These are phyloP conservation scores for Oophaga sylvatica DNA, from an alignment of 2,797 vertebrate genomes.

Conservation along the genomic window DNA sequence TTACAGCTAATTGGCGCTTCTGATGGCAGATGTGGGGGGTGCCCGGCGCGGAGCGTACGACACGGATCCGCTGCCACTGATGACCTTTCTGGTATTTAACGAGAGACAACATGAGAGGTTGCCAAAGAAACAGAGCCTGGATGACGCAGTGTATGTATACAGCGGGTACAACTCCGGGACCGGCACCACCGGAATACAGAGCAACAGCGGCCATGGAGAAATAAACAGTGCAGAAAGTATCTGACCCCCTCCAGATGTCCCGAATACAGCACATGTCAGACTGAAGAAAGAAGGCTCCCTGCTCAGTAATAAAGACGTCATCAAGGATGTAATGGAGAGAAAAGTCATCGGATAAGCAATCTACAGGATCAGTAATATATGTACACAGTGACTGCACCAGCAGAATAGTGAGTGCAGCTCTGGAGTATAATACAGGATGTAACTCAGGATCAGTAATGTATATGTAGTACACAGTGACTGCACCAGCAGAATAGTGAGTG, in stretches of 20 bases:
- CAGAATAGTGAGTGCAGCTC: too few relatives aligned
- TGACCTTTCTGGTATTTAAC: conserved; percentile 3
- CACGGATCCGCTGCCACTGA: background rate
- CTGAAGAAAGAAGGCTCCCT: background rate
- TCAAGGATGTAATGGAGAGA: background rate
- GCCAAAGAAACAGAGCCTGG: conserved; percentile 9
- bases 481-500: too few relatives aligned
- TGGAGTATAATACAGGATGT: too few relatives aligned
- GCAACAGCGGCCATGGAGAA: background rate
- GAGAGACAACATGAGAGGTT: background rate
- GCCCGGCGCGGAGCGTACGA: background rate
- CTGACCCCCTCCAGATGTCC: background rate
- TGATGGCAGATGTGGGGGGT: background rate
- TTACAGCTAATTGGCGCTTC: background rate
- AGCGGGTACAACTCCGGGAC: background rate
- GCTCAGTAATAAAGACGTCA: background rate
- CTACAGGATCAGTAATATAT: too few relatives aligned
- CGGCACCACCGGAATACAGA: background rate
- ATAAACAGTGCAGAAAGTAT: background rate
- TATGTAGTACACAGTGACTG: too few relatives aligned
- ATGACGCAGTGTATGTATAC: background rate
- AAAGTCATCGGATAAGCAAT: background rate
- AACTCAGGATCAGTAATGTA: too few relatives aligned
- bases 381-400: too few relatives aligned
- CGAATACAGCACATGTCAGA: background rate